Conservation (phyloP, 2,888 invertebrate genomes). For the Temnothorax ravouxi region DNA sequence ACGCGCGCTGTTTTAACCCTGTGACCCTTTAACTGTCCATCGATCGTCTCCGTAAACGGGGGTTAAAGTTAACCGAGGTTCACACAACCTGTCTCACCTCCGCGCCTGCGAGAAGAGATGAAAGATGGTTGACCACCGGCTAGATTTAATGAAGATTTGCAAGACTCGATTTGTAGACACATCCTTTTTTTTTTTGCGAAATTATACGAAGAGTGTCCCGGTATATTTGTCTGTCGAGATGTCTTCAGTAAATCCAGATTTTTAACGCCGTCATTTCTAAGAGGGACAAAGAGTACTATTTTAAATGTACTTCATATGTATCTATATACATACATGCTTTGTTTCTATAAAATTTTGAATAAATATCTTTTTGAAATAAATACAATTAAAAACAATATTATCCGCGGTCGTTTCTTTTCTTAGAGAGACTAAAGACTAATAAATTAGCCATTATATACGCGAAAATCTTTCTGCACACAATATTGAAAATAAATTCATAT, state of each 20-base stretch:
- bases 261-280: neutral
- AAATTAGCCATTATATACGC: neutral
- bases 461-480: too few relatives aligned
- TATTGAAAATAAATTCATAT: slow-evolving; percentile 1
- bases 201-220: neutral
- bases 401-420: neutral
- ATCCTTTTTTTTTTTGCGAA: neutral
- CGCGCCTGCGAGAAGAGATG: neutral
- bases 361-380: slow-evolving; percentile 5
- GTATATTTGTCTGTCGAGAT: neutral
- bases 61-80: slow-evolving; percentile 7
- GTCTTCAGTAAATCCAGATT: neutral
- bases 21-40: neutral
- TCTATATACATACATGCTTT: neutral
- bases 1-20: slow-evolving; percentile 65
- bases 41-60: neutral
- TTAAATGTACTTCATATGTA: neutral
- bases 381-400: slow-evolving; percentile 1
- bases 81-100: neutral
- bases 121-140: neutral
- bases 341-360: slow-evolving; percentile 10
- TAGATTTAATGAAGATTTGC: neutral
- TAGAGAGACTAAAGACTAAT: neutral
- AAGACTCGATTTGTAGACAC: neutral
- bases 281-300: neutral